phyloP scores from a whole-genome alignment of 2,113 vertebrate genomes.

The Xenopus borealis region DNA sequence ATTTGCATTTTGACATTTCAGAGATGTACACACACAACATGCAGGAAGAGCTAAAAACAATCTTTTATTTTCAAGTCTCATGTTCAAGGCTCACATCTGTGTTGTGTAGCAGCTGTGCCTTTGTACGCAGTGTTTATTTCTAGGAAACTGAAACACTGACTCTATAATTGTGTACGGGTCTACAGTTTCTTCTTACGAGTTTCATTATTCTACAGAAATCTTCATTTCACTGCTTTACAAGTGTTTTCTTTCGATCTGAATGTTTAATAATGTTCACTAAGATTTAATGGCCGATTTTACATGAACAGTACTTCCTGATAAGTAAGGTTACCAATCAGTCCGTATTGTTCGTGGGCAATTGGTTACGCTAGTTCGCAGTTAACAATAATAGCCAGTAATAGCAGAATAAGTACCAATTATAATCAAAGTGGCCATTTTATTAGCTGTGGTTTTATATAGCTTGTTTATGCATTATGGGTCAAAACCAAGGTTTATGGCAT shows the following conservation, averaged over 20 bases:
- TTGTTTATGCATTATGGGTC: conserved; percentile 39
- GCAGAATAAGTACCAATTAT: conserved; percentile 41
- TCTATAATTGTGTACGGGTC: conserved; percentile 21
- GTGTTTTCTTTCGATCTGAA: conserved; percentile 2
- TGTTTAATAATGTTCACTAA: conserved; percentile 27
- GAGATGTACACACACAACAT: neutral
- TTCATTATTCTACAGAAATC: conserved; percentile 30
- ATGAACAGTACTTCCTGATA: conserved; percentile 32
- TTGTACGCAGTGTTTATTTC: conserved; percentile 37
- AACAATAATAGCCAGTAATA: conserved; percentile 41
- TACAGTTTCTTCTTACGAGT: conserved; percentile 8
- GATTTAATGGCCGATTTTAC: conserved; percentile 37
- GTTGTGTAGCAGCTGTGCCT: conserved; percentile 39
- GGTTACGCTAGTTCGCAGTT: conserved; percentile 14
- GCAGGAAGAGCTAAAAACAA: conserved; percentile 23
- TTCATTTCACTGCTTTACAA: conserved; percentile 27
- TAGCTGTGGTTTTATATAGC: conserved; percentile 36
- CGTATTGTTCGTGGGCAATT: conserved; percentile 42
- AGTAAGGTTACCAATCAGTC: conserved; percentile 46
- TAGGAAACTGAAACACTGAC: conserved; percentile 28
- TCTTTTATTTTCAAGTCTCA: conserved; percentile 1
- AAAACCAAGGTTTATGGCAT: conserved; percentile 15
- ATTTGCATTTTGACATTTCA: neutral
- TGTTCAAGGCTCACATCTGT: conserved; percentile 18
- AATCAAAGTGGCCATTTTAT: conserved; percentile 43